Evolutionary conservation across 2,797 vertebrate genomes (phyloP).

Genomic region (Yasuhikotakia modesta): DNA sequence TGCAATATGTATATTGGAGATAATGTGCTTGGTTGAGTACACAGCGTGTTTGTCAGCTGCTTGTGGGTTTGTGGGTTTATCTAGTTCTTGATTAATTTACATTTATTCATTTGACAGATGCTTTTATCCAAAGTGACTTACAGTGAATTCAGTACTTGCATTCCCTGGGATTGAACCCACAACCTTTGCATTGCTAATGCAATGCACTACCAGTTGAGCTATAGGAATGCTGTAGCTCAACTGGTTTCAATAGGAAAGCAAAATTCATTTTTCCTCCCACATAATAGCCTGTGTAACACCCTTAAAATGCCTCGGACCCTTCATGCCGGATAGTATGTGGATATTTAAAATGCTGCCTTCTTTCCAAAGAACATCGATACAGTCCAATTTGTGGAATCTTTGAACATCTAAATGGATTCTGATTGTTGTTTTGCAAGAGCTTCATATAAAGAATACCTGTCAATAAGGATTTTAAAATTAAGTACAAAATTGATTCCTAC

Average conservation of each 20-base stretch:
- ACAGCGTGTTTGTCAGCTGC: slow-evolving; percentile 19
- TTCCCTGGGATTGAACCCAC: too few relatives aligned
- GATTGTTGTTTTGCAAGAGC: slow-evolving; percentile 66
- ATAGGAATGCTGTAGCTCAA: too few relatives aligned
- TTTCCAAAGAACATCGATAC: slow-evolving; percentile 68
- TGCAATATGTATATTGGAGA: slow-evolving; percentile 35
- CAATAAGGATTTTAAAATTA: slow-evolving; percentile 76
- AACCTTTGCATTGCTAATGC: too few relatives aligned
- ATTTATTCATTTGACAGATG: too few relatives aligned
- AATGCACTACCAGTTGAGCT: too few relatives aligned
- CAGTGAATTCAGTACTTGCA: too few relatives aligned
- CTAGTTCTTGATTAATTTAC: too few relatives aligned
- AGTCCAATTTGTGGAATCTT: slow-evolving; percentile 75
- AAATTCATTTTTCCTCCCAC: slow-evolving; percentile 8
- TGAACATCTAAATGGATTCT: slow-evolving; percentile 74
- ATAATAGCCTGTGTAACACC: slow-evolving; percentile 2
- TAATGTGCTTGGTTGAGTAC: slow-evolving; percentile 28
- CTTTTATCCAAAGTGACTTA: too few relatives aligned
- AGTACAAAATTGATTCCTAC: slow-evolving; percentile 53
- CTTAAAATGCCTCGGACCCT: background rate
- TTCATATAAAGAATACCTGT: slow-evolving; percentile 71
- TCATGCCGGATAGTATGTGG: slow-evolving; percentile 26
- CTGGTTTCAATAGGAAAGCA: too few relatives aligned
- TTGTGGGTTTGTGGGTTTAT: slow-evolving; percentile 6
- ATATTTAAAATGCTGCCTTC: slow-evolving; percentile 45